Base-by-base conservation (phyloP, 2,797 vertebrate species). In the Graptemys geographica region DNA sequence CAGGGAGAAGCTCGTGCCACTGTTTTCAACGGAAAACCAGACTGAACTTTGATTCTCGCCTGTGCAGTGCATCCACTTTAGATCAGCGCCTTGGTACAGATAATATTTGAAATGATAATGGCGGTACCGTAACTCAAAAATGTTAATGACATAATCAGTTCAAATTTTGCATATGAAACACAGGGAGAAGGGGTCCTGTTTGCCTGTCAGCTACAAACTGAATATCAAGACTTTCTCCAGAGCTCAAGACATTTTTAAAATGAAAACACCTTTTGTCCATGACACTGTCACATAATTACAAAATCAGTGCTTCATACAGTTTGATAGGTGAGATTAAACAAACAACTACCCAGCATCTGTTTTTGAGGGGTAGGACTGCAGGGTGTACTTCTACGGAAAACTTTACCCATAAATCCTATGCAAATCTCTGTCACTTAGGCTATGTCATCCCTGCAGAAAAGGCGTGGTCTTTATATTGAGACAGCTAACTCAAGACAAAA, bases 91-190 rank as follows among this genome's bases (percentile, higher is more conserved):
- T 41, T 69, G 16, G 16, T 3, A 21, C 56, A 57, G 9, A 16
- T 4, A 3, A 6, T 27, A 51, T 83, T 16, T 88, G 33, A 89
- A 94, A 84, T 28, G 52, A 0, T 59, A 31, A 74, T 0, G 0
- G 81, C 62, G 86, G 55, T 19, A 78, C 3, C 85, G 0, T 27
- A 90, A 87, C 3, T 57, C 0, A 13, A 8, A 59, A 8, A 47
- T 1, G 0, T 51, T 49, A 89, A 72, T 41, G 49, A 62, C 1
- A 13, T 2, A 86, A 85, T 41, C 1, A 19, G 11, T 27, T 16
- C 1, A 79, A 83, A 25, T 79, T 86, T 87, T 86, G 49, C 1
- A 31, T 51, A 13, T 78, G 69, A 84, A 90, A 62, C 84, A 2
- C 2, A 72, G 8, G 18, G n/a, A 3, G 7, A 83, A 69, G 47